Evolutionary conservation across 2,113 vertebrate species (phyloP).

Genomic region (Crotophaga sulcirostris): DNA sequence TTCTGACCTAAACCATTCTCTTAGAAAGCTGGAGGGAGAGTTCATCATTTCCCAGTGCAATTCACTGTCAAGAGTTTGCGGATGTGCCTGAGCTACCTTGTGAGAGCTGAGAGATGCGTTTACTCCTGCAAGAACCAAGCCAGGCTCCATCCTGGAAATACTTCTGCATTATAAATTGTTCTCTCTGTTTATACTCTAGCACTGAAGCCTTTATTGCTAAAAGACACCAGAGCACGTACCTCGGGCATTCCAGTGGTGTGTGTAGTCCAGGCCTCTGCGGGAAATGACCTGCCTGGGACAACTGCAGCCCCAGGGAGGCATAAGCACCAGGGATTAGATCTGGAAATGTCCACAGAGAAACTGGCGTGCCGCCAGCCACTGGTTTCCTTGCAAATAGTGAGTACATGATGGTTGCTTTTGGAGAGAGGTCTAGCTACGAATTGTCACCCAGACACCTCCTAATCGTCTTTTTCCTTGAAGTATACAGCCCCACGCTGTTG

Average conservation of each 20-base stretch:
- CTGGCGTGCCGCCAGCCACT: neutral
- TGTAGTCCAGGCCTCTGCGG: rapidly evolving
- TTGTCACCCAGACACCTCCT: neutral
- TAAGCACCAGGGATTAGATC: neutral
- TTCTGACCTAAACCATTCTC: too few species aligned
- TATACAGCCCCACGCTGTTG: neutral
- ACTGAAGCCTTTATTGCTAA: neutral
- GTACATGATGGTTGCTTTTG: neutral
- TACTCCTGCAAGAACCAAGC: neutral
- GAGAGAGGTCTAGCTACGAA: neutral
- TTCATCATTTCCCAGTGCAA: rapidly evolving
- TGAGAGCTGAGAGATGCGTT: neutral
- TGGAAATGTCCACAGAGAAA: neutral
- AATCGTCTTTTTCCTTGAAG: neutral
- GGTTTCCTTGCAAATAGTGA: neutral
- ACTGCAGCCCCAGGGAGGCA: rapidly evolving
- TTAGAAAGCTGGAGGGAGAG: neutral
- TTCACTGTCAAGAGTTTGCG: rapidly evolving
- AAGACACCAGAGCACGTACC: neutral
- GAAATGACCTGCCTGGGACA: neutral
- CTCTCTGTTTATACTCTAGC: neutral
- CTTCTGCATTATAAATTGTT: neutral
- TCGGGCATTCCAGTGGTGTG: neutral
- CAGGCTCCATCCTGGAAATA: neutral
- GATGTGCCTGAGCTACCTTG: neutral